Evolutionary conservation across 2,888 invertebrate genomes (phyloP), one percentile per base, ranked within the genome.

Genomic region (Tuta absoluta): DNA sequence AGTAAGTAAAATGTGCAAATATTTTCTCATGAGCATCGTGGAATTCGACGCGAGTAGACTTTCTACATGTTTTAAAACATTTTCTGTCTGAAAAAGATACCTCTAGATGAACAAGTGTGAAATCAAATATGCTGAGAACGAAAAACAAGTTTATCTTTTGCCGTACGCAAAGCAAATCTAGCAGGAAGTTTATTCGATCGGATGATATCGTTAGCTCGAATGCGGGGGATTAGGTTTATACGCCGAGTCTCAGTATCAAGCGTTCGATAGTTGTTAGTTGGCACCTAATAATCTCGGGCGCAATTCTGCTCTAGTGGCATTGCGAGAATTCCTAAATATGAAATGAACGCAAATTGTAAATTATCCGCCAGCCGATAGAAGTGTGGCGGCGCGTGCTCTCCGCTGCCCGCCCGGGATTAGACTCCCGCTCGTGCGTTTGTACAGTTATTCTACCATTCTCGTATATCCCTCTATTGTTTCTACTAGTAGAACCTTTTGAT

Each of bases 301-400:
- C 64, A 63, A 68, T 65, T 59, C 56, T 59, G 63, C 28, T 60
- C 66, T 63, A 66, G 67, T 65, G 63, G 66, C 63, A 75, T 75
- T 71, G 71, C 68, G 72, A 67, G 72, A 74, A 75, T 74, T 72
- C 74, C 75, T 78, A 78, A 85, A 82, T 81, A 81, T 80, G 75
- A 79, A 81, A 81, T 80, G 75, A 79, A 81, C 78, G 75, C 76
- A 81, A 85, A 86, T 85, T 86, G 81, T 84, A 82, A 86, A 88
- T 86, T 84, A 84, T 79, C 81, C 76, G 71, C 69, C 68, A 51
- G 72, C 68, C 66, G 64, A 64, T 64, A 62, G 77, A 76, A 76
- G 74, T 75, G 71, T 76, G 75, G 72, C 67, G 77, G 87, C 78
- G 85, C 90, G 89, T 90, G 90, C 87, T 81, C 72, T 72, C 71